A percentile compares a stretch with the other conserved stretches of the same genome.
These are phyloP conservation scores for Trichechus manatus DNA, from an alignment of 2,113 vertebrate genomes.

Conservation along the genomic window DNA sequence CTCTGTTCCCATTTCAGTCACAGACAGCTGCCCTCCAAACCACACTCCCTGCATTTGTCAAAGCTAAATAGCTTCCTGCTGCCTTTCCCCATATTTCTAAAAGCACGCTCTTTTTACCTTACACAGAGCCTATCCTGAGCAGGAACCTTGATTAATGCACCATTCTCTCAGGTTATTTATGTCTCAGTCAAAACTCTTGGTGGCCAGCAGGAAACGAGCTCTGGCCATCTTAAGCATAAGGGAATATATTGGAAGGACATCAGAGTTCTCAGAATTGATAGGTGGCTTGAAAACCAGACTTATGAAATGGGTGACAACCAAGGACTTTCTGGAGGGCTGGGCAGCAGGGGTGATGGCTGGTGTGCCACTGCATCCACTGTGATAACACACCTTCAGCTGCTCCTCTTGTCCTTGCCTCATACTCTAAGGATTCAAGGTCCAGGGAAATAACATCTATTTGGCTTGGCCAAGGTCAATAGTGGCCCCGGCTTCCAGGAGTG, in stretches of 20 bases:
- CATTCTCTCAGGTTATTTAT: conserved; percentile 53
- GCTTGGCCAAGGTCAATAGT: background rate
- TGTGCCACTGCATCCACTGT: background rate
- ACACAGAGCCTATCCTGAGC: background rate
- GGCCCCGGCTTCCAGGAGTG: background rate
- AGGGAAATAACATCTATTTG: background rate
- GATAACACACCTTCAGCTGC: background rate
- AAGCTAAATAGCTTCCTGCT: conserved; percentile 65
- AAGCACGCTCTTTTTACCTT: conserved; percentile 54
- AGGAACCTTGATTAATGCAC: conserved; percentile 52
- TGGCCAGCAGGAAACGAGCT: background rate
- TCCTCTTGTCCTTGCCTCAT: background rate
- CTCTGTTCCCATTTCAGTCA: conserved; percentile 65
- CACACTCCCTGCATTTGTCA: conserved; percentile 62
- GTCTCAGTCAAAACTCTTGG: conserved; percentile 53
- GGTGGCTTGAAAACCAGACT: background rate
- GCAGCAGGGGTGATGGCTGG: background rate
- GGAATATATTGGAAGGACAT: background rate
- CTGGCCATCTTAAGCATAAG: conserved; percentile 21
- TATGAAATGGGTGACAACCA: background rate
- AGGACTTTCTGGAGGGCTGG: background rate
- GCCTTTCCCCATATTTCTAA: conserved; percentile 57
- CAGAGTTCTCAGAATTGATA: background rate
- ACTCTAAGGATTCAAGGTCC: background rate
- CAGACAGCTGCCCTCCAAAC: conserved; percentile 69